Conservation (phyloP, 2,797 vertebrate genomes). For the Cuniculus paca region DNA sequence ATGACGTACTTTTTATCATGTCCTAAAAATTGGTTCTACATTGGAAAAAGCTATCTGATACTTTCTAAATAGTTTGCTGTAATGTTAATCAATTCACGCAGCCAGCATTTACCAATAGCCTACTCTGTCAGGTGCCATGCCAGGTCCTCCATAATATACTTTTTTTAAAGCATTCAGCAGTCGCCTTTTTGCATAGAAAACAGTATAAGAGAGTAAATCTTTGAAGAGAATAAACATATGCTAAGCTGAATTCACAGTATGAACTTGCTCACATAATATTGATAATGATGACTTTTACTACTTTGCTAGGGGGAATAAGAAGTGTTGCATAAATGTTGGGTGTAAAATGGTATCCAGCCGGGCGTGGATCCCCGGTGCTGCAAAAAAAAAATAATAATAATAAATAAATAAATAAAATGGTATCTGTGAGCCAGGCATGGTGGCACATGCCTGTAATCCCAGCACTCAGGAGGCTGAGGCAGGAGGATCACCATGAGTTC, state of each 20-base stretch:
- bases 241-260: not conserved
- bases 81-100: conserved; percentile 10
- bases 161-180: not conserved
- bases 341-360: not conserved
- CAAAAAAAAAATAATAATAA: too few species aligned
- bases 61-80: conserved; percentile 36
- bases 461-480: not conserved
- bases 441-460: not conserved
- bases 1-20: conserved; percentile 44
- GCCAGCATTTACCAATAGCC: not conserved
- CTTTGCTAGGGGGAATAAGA: conserved; percentile 23
- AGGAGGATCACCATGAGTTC: not conserved
- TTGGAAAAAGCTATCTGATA: not conserved
- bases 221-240: conserved; percentile 45
- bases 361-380: too few species aligned
- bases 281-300: not conserved
- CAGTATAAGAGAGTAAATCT: not conserved
- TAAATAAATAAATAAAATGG: too few species aligned
- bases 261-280: not conserved
- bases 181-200: conserved; percentile 48
- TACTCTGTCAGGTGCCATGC: not conserved
- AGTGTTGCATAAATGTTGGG: not conserved
- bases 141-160: not conserved
- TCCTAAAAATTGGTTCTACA: conserved; percentile 6
- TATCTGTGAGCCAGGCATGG: not conserved